Conservation (phyloP, 1,140 invertebrate species). For the Bombus pyrosoma region DNA sequence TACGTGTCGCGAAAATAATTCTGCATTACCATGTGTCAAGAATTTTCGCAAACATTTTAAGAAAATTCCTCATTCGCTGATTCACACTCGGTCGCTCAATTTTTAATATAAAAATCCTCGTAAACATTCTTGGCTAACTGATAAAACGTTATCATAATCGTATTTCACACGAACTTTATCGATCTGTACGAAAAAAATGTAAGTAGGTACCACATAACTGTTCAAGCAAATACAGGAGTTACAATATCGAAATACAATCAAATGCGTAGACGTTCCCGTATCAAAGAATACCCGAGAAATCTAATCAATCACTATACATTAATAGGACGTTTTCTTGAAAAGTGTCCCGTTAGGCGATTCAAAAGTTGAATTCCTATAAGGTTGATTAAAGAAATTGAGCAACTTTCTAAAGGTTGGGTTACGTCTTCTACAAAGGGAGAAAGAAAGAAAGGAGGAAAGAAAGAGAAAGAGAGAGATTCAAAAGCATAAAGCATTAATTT, state of each 20-base stretch:
- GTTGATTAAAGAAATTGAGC: slow-evolving; percentile 45
- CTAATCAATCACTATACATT: slow-evolving; percentile 3
- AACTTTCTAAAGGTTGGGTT: slow-evolving; percentile 43
- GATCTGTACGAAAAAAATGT: no score
- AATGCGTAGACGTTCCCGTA: background rate
- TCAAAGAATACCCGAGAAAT: background rate
- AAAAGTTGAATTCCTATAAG: background rate
- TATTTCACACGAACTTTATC: no score
- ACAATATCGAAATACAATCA: background rate
- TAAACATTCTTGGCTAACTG: no score
- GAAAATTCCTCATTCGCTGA: no score
- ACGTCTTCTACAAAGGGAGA: slow-evolving; percentile 52
- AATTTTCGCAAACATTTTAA: no score
- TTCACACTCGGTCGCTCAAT: no score
- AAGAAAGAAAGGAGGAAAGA: slow-evolving; percentile 50
- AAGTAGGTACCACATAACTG: no score
- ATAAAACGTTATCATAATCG: no score
- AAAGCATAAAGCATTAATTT: slow-evolving; percentile 81
- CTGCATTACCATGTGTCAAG: no score
- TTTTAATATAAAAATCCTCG: no score
- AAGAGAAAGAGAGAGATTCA: slow-evolving; percentile 60
- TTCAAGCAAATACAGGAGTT: background rate
- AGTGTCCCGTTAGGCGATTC: slow-evolving; percentile 9
- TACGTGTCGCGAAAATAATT: no score
- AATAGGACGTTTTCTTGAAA: background rate